Conservation (phyloP, 2,113 vertebrate species). For the Mungos mungo region DNA sequence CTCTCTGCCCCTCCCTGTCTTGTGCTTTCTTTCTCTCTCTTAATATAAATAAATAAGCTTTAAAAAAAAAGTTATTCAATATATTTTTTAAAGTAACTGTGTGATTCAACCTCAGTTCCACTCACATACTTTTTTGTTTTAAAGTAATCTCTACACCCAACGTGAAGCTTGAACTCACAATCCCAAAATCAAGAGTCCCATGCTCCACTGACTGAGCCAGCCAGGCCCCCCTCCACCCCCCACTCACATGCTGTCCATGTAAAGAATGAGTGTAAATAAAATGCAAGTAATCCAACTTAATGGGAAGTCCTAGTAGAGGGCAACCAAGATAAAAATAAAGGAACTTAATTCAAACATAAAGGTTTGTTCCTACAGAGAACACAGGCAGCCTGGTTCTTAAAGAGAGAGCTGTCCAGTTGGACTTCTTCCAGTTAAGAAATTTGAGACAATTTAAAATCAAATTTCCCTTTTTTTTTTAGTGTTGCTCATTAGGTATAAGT, state of each 20-base stretch:
- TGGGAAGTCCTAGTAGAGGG: background rate
- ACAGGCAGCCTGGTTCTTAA: background rate
- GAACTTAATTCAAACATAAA: background rate
- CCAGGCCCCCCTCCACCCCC: rapidly evolving
- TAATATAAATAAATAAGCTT: background rate
- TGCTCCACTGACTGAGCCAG: background rate
- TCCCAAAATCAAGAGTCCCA: background rate
- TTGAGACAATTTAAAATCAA: background rate
- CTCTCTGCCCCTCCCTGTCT: too few relatives aligned
- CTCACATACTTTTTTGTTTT: background rate
- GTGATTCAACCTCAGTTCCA: background rate
- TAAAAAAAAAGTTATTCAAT: background rate
- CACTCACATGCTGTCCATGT: background rate
- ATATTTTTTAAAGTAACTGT: background rate
- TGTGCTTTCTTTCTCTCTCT: too few relatives aligned
- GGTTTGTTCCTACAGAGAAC: background rate
- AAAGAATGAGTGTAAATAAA: background rate
- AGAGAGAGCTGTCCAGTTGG: background rate
- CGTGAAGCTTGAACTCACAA: background rate
- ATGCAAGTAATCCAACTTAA: background rate
- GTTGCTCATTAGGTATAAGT: background rate
- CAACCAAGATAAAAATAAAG: background rate
- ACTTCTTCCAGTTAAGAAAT: background rate
- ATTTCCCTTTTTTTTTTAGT: background rate
- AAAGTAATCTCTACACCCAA: background rate